Base-by-base conservation (phyloP, 2,888 invertebrate genomes). In the Ormia ochracea region DNA sequence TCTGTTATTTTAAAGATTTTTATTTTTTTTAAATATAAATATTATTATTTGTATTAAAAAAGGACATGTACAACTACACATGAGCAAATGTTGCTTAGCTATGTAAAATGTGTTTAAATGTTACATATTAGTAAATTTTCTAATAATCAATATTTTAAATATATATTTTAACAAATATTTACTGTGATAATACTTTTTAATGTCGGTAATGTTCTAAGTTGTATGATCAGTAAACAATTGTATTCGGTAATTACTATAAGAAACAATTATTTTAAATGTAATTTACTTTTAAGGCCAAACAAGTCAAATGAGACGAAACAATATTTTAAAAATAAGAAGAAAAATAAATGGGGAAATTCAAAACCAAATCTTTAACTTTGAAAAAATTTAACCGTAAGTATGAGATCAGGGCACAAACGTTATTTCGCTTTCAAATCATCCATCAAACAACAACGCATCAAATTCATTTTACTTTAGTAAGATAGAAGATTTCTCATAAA, bases 141-240 rank as follows among this genome's bases (percentile, higher is more conserved):
- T 38, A 73, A 69, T 70, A 68, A 82, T 78, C 68, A 56, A 65
- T 59, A 59, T n/a, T 58, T 61, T 50, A 66, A 54, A 58, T 87
- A 86, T 87, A 87, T 86, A 86, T 88, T 84, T 86, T 84, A 85
- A 83, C 87, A 84, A 88, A 87, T 87, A 80, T 73, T 73, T 69
- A 88, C 88, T 88, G 88, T 88, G 88, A 88, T 88, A 88, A 87
- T 83, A 84, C 82, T 85, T 85, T 86, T 85, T 87, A 88, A 88
- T 86, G 86, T 85, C 86, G 87, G 85, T 84, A 78, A 68, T 68
- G 75, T 73, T 76, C 61, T 63, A 76, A 80, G 63, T 28, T 80
- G 14, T 77, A 78, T 78, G 68, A 45, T 41, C 28, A 38, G 54
- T 52, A 66, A 68, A 38, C 43, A 83, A 81, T 83, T 84, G 80